These are phyloP conservation scores for Psilopsiagon aymara DNA, from an alignment of 2,113 vertebrate species.

Conservation along the genomic window DNA sequence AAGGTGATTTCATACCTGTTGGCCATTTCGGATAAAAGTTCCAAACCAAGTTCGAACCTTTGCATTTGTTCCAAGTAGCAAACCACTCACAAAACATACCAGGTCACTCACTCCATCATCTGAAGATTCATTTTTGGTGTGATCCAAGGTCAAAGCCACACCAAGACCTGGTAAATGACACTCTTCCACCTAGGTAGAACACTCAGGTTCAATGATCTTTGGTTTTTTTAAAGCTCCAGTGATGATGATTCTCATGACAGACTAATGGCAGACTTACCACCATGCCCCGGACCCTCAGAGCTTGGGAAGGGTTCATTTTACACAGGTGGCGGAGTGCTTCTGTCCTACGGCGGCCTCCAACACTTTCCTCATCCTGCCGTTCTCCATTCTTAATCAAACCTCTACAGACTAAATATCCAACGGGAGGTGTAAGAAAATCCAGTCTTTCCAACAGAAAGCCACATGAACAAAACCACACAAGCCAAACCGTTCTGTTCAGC, in stretches of 20 bases:
- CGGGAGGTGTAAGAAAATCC: background rate
- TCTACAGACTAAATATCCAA: conserved; percentile 84
- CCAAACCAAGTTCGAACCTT: conserved; percentile 99
- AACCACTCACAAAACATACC: conserved; percentile 95
- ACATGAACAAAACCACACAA: background rate
- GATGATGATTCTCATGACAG: rapidly evolving
- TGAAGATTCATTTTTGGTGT: conserved; percentile 86
- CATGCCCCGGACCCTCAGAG: conserved; percentile 96
- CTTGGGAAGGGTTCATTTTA: conserved; percentile 97
- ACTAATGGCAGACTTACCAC: conserved; percentile 83
- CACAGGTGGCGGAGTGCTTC: conserved; percentile 94
- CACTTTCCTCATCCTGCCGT: conserved; percentile 94
- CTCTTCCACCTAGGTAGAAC: conserved; percentile 87
- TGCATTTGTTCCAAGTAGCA: conserved; percentile 94
- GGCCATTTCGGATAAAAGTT: conserved; percentile 96
- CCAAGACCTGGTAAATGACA: conserved; percentile 96
- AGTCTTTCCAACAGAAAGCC: background rate
- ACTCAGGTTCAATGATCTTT: background rate
- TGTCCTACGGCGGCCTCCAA: conserved; percentile 92
- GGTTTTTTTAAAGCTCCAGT: background rate
- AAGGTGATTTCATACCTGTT: conserved; percentile 82
- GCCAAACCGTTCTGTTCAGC: background rate
- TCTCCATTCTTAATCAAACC: conserved; percentile 97
- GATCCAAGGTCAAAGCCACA: conserved; percentile 95
- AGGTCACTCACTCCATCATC: conserved; percentile 95